Percentiles rank a stretch among this genome's conserved stretches.
phyloP scores from a whole-genome alignment of 2,797 vertebrate species.

The Rhinoraja longicauda region DNA sequence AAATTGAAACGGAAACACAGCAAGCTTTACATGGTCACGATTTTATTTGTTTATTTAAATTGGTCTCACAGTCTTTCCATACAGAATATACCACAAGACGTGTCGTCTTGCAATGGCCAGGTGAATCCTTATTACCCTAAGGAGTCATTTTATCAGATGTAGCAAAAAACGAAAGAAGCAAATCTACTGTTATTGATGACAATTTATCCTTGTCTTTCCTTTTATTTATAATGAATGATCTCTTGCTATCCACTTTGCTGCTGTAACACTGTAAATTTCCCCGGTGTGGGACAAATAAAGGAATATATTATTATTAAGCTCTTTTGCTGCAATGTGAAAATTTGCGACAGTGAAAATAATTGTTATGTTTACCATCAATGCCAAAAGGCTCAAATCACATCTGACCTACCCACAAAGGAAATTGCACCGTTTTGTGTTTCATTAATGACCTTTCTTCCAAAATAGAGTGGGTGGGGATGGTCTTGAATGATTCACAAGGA shows the following conservation, averaged over 20 bases:
- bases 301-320: too few relatives aligned
- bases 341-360: neutral
- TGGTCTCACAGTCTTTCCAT: neutral
- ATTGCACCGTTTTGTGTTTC: neutral
- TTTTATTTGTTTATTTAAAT: neutral
- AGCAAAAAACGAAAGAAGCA: neutral
- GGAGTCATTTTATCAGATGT: neutral
- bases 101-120: neutral
- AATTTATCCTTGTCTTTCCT: too few relatives aligned
- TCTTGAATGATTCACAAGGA: too few relatives aligned
- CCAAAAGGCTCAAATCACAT: neutral
- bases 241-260: too few relatives aligned
- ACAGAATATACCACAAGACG: neutral
- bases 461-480: too few relatives aligned
- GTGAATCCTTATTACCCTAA: neutral
- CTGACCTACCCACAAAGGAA: neutral
- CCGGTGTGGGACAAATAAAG: too few relatives aligned
- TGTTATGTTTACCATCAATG: neutral
- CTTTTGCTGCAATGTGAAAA: neutral
- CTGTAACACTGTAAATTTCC: too few relatives aligned
- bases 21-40: neutral
- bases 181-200: neutral
- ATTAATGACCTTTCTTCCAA: too few relatives aligned
- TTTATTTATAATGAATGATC: too few relatives aligned
- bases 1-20: neutral